Conservation (phyloP, 2,113 vertebrate species). For the Cavia porcellus region DNA sequence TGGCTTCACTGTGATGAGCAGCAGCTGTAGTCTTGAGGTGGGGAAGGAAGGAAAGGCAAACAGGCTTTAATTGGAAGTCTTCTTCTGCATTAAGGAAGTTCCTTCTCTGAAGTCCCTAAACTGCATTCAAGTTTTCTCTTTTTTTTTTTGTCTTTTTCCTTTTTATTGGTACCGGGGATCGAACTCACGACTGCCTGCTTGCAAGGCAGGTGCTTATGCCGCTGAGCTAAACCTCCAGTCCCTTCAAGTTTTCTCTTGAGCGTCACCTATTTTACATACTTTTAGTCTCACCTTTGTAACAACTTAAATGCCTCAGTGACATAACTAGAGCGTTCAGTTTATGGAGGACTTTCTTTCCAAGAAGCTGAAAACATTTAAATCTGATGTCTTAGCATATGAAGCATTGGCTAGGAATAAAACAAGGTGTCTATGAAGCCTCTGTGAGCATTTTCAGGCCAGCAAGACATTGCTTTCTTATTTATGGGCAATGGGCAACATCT, state of each 20-base stretch:
- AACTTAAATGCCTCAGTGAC: background rate
- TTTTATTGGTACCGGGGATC: too few relatives aligned
- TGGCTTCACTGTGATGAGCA: background rate
- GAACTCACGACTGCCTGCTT: too few relatives aligned
- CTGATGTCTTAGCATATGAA: background rate
- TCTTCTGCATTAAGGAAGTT: constrained; percentile 19
- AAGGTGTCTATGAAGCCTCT: constrained; percentile 1
- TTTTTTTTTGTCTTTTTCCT: too few relatives aligned
- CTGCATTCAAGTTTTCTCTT: background rate
- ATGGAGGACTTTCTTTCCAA: background rate
- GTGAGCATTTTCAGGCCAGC: background rate
- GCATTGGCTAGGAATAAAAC: background rate
- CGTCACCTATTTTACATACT: background rate
- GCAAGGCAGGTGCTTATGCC: too few relatives aligned
- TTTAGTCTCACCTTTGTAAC: background rate
- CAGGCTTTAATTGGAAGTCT: background rate
- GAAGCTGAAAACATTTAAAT: constrained; percentile 9
- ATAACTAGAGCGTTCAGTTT: constrained; percentile 22
- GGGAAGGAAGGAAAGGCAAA: background rate
- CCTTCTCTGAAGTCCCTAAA: constrained; percentile 30
- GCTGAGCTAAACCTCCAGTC: too few relatives aligned
- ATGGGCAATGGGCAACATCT: background rate
- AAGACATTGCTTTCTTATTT: constrained; percentile 25
- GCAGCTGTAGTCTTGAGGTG: background rate
- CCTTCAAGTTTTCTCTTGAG: background rate